Conservation (phyloP, 1,140 invertebrate species). For the Diachasma alloeum region DNA sequence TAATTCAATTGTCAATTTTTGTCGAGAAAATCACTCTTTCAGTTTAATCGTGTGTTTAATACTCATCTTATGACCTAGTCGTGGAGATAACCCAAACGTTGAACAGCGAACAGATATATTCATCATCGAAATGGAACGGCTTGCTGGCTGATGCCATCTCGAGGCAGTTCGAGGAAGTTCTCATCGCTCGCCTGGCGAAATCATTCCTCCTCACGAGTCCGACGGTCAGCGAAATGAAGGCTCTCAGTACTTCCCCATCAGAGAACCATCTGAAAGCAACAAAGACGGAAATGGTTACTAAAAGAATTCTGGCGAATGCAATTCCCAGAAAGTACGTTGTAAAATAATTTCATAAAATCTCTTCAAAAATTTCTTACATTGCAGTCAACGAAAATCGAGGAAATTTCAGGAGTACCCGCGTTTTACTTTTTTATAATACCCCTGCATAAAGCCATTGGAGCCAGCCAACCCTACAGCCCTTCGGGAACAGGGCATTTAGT, state of each 20-base stretch:
- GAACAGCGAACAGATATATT: no score
- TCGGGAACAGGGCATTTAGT: background rate
- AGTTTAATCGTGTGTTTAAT: no score
- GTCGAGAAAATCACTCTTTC: no score
- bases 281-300: background rate
- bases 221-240: slow-evolving; percentile 11
- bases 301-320: background rate
- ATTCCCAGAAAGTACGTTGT: background rate
- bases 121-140: background rate
- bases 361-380: background rate
- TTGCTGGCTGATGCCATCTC: slow-evolving; percentile 52
- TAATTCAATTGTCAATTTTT: background rate
- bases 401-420: background rate
- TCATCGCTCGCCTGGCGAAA: background rate
- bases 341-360: background rate
- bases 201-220: slow-evolving; percentile 12
- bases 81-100: background rate
- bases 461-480: background rate
- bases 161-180: slow-evolving; percentile 34
- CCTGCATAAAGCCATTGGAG: background rate
- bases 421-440: slow-evolving; percentile 2
- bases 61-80: background rate
- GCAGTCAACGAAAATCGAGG: background rate
- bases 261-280: background rate
- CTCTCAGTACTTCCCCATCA: background rate